Conservation (phyloP, 2,888 invertebrate genomes). For the Gerosis bhagava region DNA sequence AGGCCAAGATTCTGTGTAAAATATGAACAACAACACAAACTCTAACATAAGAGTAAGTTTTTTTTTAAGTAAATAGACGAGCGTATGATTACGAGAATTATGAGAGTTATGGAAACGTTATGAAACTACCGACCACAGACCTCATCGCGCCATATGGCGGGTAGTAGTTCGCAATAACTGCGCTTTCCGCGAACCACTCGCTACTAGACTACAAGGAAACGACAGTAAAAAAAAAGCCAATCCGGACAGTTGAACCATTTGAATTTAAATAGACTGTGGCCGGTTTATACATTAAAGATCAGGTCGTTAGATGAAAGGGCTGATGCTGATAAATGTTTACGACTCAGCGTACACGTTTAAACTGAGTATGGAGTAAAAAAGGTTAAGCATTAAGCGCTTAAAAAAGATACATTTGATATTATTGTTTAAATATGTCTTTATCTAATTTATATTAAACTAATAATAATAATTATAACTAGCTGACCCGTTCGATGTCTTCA, state of each 20-base stretch:
- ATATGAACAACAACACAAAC: no score
- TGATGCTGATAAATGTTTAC: constrained; percentile 22
- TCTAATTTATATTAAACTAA: no score
- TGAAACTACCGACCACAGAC: constrained; percentile 34
- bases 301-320: constrained; percentile 24
- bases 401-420: no score
- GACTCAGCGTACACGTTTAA: constrained; percentile 5
- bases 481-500: no score
- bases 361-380: constrained; percentile 13
- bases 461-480: no score
- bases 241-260: constrained; percentile 34
- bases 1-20: no score
- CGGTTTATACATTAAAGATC: constrained; percentile 25
- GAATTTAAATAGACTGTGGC: constrained; percentile 30
- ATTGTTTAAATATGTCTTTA: no score
- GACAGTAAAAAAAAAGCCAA: constrained; percentile 43
- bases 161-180: constrained; percentile 28
- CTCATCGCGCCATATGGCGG: constrained; percentile 19
- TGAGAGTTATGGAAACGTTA: constrained; percentile 37
- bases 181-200: constrained; percentile 45
- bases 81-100: constrained; percentile 9
- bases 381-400: no score
- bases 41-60: background rate
- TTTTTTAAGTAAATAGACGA: no score
- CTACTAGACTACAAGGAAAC: constrained; percentile 44